Base-by-base conservation (phyloP, 2,113 vertebrate genomes). In the Progne subis region DNA sequence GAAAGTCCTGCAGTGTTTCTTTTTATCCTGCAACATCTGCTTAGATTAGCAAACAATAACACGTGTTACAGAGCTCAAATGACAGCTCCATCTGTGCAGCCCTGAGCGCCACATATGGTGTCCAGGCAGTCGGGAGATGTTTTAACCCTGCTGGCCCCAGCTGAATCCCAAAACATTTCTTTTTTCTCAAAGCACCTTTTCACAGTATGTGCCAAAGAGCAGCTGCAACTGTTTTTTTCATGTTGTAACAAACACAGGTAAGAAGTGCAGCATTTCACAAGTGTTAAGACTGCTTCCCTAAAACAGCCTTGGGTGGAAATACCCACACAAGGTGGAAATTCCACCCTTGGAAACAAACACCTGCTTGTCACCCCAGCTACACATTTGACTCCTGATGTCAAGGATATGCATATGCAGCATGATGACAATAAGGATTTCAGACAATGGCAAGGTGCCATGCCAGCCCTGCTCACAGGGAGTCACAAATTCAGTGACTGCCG, bases 1-100 rank as follows among this genome's bases (percentile, higher is more conserved):
- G n/a, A 94, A 92, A 95, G 89, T 76, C 74, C 74, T 75, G 86
- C 65, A 76, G 74, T 70, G 86, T 82, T 92, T 55, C 86, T 69
- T 80, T 82, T 90, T 60, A 92, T 85, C 84, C 86, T 50, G 56
- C 78, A 94, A 76, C 87, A 95, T 94, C 84, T 95, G 89, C 87
- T 92, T 19, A 85, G 93, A 91, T 89, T 92, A 95, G 84, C 78
- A 94, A 97, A 95, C 65, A 95, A 76, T 89, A 94, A 69, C 77
- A 95, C 0, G 1, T 87, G 93, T 47, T 85, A 23, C 19, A 55
- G 67, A 87, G 70, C 63, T 97, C 93, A 82, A 69, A 71, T 79
- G 87, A 76, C 89, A 85, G 93, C 89, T 77, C 77, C 78, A 95
- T 89, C 86, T 91, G 89, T 16, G 89, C 77, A 79, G 83, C 43